Percentiles rank a stretch among this genome's conserved stretches.
These are phyloP conservation scores for Bombus haemorrhoidalis DNA, from an alignment of 1,140 invertebrate genomes.

Conservation along the genomic window DNA sequence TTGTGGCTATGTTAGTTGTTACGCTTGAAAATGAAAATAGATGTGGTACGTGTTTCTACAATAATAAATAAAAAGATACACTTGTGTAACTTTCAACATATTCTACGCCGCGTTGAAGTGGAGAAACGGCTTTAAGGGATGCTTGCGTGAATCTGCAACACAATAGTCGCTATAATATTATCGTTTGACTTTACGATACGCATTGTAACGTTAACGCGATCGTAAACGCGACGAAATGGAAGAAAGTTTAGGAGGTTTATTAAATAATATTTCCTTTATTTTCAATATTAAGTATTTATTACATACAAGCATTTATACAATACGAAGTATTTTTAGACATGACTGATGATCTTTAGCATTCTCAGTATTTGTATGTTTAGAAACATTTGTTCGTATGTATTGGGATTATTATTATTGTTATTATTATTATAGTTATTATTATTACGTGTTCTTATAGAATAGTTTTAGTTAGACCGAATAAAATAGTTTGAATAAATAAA, in stretches of 20 bases:
- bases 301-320: conserved; percentile 77
- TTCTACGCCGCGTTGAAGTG: background rate
- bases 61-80: conserved; percentile 5
- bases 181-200: background rate
- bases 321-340: conserved; percentile 76
- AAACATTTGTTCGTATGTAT: conserved; percentile 70
- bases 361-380: conserved; percentile 66
- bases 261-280: conserved; percentile 29
- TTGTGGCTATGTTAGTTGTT: conserved; percentile 27
- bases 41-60: conserved; percentile 1
- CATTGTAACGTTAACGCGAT: background rate
- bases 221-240: background rate
- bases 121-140: background rate
- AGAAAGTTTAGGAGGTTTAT: conserved; percentile 4
- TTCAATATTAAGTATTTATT: conserved; percentile 76
- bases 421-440: conserved; percentile 61
- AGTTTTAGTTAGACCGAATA: conserved; percentile 67
- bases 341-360: conserved; percentile 74
- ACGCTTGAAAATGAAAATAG: conserved; percentile 32
- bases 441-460: conserved; percentile 66
- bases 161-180: background rate
- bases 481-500: conserved; percentile 63
- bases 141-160: background rate
- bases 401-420: conserved; percentile 55
- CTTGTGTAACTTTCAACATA: background rate